Evolutionary conservation across 2,888 invertebrate genomes (phyloP).

Genomic region (Maniola hyperantus): DNA sequence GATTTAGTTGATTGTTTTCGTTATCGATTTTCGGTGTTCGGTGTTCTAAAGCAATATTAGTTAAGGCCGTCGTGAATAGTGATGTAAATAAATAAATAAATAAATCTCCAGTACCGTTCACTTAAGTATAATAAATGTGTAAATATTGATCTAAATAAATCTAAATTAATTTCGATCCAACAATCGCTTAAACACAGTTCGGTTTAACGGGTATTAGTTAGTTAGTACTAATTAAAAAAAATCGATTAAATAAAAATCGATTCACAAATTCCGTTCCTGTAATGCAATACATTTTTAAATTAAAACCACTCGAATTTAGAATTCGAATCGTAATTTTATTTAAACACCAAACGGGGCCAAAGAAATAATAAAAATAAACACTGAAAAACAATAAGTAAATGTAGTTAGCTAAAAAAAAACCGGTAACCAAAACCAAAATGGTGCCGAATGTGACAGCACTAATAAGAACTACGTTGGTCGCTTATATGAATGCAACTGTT

Average conservation of each 20-base stretch:
- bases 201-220: slow-evolving; percentile 61
- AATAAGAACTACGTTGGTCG: slow-evolving; percentile 59
- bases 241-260: slow-evolving; percentile 35
- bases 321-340: slow-evolving; percentile 25
- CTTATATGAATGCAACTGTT: slow-evolving; percentile 57
- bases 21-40: slow-evolving; percentile 38
- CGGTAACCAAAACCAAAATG: slow-evolving; percentile 55
- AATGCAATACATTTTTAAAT: slow-evolving; percentile 53
- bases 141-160: slow-evolving; percentile 2
- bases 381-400: slow-evolving; percentile 26
- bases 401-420: slow-evolving; percentile 48
- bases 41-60: slow-evolving; percentile 63
- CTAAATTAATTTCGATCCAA: not conserved
- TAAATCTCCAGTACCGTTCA: slow-evolving; percentile 5
- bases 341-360: slow-evolving; percentile 62
- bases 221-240: slow-evolving; percentile 33
- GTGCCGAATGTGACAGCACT: slow-evolving; percentile 60
- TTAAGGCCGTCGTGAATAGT: slow-evolving; percentile 45
- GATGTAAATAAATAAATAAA: slow-evolving; percentile 38
- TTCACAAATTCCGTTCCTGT: slow-evolving; percentile 59
- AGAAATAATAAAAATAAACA: slow-evolving; percentile 27
- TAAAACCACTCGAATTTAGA: not conserved
- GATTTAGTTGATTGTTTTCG: slow-evolving; percentile 41
- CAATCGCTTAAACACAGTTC: slow-evolving; percentile 45
- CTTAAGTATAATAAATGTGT: not conserved